Evolutionary conservation across 1,140 invertebrate genomes (phyloP).

Genomic region (Camponotus floridanus): DNA sequence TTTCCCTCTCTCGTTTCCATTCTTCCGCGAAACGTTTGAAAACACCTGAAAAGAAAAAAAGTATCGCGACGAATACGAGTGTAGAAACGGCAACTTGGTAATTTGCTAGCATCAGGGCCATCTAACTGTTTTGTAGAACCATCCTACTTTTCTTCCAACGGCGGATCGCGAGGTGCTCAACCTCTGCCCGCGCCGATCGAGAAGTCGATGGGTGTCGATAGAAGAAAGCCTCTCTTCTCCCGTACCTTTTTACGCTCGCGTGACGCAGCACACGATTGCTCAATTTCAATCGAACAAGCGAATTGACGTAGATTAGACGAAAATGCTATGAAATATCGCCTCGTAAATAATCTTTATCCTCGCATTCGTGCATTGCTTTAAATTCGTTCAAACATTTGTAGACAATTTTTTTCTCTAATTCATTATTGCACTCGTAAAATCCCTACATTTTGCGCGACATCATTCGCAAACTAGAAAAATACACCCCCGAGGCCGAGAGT

Average conservation of each 20-base stretch:
- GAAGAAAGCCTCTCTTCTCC: neutral
- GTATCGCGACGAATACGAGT: conserved; percentile 47
- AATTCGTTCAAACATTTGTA: neutral
- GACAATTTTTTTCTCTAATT: neutral
- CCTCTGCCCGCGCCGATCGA: conserved; percentile 21
- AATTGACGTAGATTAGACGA: neutral
- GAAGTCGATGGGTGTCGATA: neutral
- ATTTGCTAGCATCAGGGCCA: conserved; percentile 73
- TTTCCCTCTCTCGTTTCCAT: neutral
- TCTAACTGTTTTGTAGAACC: conserved; percentile 72
- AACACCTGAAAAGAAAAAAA: conserved; percentile 14
- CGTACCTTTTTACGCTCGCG: neutral
- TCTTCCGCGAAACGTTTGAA: neutral
- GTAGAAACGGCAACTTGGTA: conserved; percentile 53
- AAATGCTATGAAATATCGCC: neutral
- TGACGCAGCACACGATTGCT: neutral
- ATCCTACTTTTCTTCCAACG: conserved; percentile 70
- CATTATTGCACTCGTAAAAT: conserved; percentile 19
- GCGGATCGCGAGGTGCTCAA: conserved; percentile 63
- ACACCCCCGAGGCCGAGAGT: neutral
- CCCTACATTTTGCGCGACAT: neutral
- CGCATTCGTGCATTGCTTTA: neutral
- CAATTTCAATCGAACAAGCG: neutral
- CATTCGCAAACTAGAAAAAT: neutral
- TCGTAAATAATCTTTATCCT: conserved; percentile 1